phyloP scores from a whole-genome alignment of 2,888 invertebrate genomes.

The Hirudinaria manillensis region DNA sequence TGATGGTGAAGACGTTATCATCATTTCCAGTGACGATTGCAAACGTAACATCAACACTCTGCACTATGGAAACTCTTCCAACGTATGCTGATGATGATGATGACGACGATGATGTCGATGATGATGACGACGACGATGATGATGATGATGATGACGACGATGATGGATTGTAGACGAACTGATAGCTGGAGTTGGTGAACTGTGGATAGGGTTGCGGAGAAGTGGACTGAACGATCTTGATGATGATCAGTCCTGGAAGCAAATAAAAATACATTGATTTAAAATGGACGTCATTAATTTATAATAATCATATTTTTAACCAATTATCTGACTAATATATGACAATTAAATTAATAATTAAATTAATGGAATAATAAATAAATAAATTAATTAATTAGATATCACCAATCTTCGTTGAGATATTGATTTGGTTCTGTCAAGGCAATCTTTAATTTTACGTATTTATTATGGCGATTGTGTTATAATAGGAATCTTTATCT shows the following conservation, averaged over 20 bases:
- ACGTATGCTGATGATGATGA: slow-evolving; percentile 6
- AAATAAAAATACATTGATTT: not conserved
- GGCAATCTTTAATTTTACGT: too few relatives aligned
- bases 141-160: not conserved
- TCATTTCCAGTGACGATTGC: slow-evolving; percentile 36
- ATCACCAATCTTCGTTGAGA: too few relatives aligned
- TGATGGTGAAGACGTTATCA: slow-evolving; percentile 34
- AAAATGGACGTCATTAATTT: not conserved
- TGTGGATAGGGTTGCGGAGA: not conserved
- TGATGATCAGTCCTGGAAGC: slow-evolving; percentile 8
- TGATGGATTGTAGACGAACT: slow-evolving; percentile 9
- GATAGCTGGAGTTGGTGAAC: slow-evolving; percentile 15
- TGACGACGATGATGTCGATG: not conserved
- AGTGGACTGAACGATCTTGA: not conserved
- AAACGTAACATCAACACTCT: slow-evolving; percentile 57
- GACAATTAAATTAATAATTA: too few relatives aligned
- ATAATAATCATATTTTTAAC: not conserved
- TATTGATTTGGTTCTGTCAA: too few relatives aligned
- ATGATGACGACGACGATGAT: slow-evolving; percentile 18
- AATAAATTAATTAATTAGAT: too few relatives aligned
- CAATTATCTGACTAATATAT: too few relatives aligned
- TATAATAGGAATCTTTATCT: too few relatives aligned
- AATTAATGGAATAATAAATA: too few relatives aligned
- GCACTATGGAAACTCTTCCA: not conserved
- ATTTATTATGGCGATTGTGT: too few relatives aligned